Evolutionary conservation across 2,113 vertebrate genomes (phyloP), one percentile per base, ranked within the genome.

Genomic region (Labeo rohita): DNA sequence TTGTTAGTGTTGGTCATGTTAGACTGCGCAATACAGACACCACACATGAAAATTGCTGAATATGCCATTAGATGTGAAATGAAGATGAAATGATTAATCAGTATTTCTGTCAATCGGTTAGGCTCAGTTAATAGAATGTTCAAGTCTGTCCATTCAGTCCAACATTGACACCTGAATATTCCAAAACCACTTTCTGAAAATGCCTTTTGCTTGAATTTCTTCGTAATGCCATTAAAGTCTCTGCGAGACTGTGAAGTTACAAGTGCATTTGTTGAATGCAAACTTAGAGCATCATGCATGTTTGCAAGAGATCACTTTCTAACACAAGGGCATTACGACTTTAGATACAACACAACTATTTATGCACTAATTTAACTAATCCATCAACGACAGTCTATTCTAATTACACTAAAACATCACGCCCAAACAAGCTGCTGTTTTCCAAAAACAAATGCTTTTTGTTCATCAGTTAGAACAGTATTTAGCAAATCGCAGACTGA

Each of bases 1-100:
- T 70, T 52, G 47, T 84, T 89, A 86, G 87, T 85, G 66, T 89
- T 89, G 80, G 76, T 59, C 66, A 68, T 56, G 76, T 83, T 63
- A 47, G 77, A 73, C 45, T 50, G 23, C 80, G 65, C 79, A 50
- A 68, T 74, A 59, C 13, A 83, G 56, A 80, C 34, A 23, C 84
- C 68, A 87, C 54, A 63, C 36, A 79, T 45, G 47, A 81, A 70
- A 80, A 72, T 15, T 50, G 61, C 70, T 79, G 47, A 76, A 66
- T 21, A 77, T 54, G 76, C 34, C 4, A 83, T n/a, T 39, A 83
- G 74, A 28, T 9, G 52, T 78, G 7, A 82, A 87, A 79, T 72
- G 43, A 87, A 34, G 59, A 52, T 23, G 11, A 52, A 79, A 61
- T 80, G 21, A 52, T 84, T 76, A n/a, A 73, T 23, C 8, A 54